These are phyloP conservation scores for Antheraea pernyi DNA, from an alignment of 1,140 invertebrate species.

Conservation along the genomic window DNA sequence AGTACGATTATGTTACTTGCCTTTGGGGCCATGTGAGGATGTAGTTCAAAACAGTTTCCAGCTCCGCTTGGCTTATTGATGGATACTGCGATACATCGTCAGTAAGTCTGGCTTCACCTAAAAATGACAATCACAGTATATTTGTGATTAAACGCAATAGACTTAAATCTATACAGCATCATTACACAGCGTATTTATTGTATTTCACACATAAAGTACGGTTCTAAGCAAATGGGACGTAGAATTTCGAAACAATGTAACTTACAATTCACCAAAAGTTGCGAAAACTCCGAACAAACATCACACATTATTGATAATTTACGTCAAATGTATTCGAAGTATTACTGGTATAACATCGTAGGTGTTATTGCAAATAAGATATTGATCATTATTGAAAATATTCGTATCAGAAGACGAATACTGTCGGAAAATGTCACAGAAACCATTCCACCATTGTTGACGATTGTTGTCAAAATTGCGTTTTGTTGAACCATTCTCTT, in stretches of 20 bases:
- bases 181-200: slow-evolving; percentile 9
- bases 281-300: slow-evolving; percentile 89
- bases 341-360: slow-evolving; percentile 72
- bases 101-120: slow-evolving; percentile 82
- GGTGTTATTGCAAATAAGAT: slow-evolving; percentile 51
- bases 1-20: slow-evolving; percentile 48
- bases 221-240: slow-evolving; percentile 39
- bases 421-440: slow-evolving; percentile 70
- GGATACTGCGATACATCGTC: slow-evolving; percentile 82
- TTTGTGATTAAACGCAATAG: not conserved
- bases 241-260: slow-evolving; percentile 76
- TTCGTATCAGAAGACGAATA: slow-evolving; percentile 75
- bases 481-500: slow-evolving; percentile 39
- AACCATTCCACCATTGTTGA: slow-evolving; percentile 77
- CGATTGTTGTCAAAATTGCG: slow-evolving; percentile 74
- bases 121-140: slow-evolving; percentile 31
- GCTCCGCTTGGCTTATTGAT: slow-evolving; percentile 82
- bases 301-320: slow-evolving; percentile 85
- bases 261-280: slow-evolving; percentile 88
- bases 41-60: slow-evolving; percentile 84
- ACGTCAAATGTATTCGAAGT: slow-evolving; percentile 57
- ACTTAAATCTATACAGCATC: slow-evolving; percentile 4
- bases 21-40: slow-evolving; percentile 86
- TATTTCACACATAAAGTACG: slow-evolving; percentile 20
- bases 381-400: slow-evolving; percentile 76